Base-by-base conservation (phyloP, 1,140 invertebrate species). In the Theocolax elegans region DNA sequence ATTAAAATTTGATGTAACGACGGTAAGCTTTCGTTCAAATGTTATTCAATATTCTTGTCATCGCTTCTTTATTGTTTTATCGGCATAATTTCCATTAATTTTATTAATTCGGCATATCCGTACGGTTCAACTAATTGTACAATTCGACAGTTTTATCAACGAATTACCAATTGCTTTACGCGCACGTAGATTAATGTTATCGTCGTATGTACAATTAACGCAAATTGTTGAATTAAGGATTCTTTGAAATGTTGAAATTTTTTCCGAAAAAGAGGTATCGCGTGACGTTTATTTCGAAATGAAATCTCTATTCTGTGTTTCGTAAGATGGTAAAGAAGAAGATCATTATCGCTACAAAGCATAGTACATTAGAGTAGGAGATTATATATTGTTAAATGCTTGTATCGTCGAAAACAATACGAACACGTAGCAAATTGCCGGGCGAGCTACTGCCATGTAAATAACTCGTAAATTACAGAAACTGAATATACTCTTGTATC, bases 331-430 rank as follows among this genome's bases (percentile, higher is more conserved):
- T 23, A 35, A 58, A 29, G 19, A 54, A 44, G n/a, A 44, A 44
- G 71, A 76, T 79, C 72, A 79, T 80, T 77, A 77, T 77, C 73
- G 75, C 75, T 76, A 64, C 75, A 72, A 79, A 62, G 77, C 79
- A 75, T 81, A 82, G 74, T 76, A 58, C 29, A 67, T 79, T 81
- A 82, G 79, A 59, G 67, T 82, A 81, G 75, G 77, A 74, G 72
- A 78, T 82, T 83, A 60, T 60, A 80, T 78, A 80, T 81, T 83
- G 81, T 84, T 81, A 44, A 66, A 66, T 77, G 82, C 81, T 83
- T 84, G 77, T 81, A 77, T 81, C 80, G 77, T 76, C 76, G 31
- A 51, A 13, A 80, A 77, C 62, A 81, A 74, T 73, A 74, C 67
- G 67, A 74, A 77, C 74, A 72, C 77, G 76, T 64, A 77, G 72